phyloP scores from a whole-genome alignment of 2,888 invertebrate genomes.

The Emmelina monodactyla region DNA sequence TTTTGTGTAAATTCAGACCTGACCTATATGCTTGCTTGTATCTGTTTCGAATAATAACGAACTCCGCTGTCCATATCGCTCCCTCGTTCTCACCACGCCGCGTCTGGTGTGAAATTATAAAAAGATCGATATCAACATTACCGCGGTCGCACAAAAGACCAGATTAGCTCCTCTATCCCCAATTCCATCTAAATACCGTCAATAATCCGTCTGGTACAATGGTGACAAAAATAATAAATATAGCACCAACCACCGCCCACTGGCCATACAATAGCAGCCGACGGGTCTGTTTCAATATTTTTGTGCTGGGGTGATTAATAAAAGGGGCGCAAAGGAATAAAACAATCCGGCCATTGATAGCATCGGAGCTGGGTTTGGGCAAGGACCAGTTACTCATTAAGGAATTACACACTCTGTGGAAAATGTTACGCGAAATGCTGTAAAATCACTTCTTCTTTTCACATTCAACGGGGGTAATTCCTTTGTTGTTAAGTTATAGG shows the following conservation, averaged over 20 bases:
- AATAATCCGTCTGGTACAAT: constrained; percentile 55
- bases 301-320: constrained; percentile 48
- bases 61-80: no score
- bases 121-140: constrained; percentile 42
- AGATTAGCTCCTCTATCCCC: constrained; percentile 61
- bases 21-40: no score
- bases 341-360: constrained; percentile 51
- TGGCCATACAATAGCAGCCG: constrained; percentile 31
- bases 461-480: no score
- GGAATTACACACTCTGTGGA: no score
- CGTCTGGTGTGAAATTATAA: constrained; percentile 6
- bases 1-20: no score
- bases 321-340: constrained; percentile 37
- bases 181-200: constrained; percentile 64
- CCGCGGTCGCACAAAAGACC: constrained; percentile 34
- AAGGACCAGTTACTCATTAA: no score
- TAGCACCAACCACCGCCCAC: constrained; percentile 40
- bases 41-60: no score
- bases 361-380: constrained; percentile 13
- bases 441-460: no score
- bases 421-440: no score
- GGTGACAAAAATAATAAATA: constrained; percentile 67
- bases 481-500: no score
- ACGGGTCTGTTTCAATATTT: constrained; percentile 47
- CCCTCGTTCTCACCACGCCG: no score